phyloP scores from a whole-genome alignment of 1,140 invertebrate genomes.

The Trachymyrmex cornetzi region DNA sequence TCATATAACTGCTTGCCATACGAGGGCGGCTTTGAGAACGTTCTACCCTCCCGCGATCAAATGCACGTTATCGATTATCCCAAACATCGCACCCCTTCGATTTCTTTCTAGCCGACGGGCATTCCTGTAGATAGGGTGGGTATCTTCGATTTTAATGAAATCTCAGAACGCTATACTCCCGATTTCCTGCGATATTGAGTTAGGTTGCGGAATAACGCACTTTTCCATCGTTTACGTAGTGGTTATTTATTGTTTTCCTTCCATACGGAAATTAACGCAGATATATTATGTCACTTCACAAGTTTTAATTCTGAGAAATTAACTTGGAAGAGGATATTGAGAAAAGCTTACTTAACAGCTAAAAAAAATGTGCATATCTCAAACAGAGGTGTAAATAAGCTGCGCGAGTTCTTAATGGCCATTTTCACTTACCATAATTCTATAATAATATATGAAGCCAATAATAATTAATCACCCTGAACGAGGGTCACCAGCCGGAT shows the following conservation, averaged over 20 bases:
- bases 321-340: background rate
- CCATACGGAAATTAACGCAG: background rate
- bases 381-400: constrained; percentile 6
- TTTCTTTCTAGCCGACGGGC: constrained; percentile 51
- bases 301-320: constrained; percentile 4
- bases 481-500: background rate
- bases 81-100: constrained; percentile 53
- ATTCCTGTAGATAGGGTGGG: constrained; percentile 67
- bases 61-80: constrained; percentile 69
- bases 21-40: constrained; percentile 51
- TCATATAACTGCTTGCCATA: constrained; percentile 6
- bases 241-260: background rate
- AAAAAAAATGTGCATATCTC: constrained; percentile 7
- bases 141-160: constrained; percentile 69
- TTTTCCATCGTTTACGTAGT: background rate
- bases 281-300: background rate
- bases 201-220: constrained; percentile 3
- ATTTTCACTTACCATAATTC: constrained; percentile 12
- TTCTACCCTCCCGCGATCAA: constrained; percentile 50
- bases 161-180: constrained; percentile 41
- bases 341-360: background rate
- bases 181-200: constrained; percentile 51
- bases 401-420: background rate
- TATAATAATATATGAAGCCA: constrained; percentile 28
- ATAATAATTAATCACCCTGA: constrained; percentile 14